Evolutionary conservation across 37 sponge, comb jelly and placozoan genomes (phyloP).

Genomic region (Halisarca cf. caerulea): DNA sequence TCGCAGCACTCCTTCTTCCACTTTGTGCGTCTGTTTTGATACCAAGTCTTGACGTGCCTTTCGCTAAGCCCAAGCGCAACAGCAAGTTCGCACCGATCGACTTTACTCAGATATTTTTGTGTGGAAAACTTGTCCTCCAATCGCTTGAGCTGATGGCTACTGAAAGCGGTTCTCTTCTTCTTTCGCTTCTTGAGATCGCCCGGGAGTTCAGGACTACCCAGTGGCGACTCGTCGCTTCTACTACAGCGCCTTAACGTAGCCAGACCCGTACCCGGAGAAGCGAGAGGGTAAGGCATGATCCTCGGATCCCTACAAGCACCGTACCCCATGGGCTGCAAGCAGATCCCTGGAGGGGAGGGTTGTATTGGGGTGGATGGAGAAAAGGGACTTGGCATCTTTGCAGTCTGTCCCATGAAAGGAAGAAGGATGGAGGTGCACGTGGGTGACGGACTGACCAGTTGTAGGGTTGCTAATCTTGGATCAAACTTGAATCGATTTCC

Average conservation of each 20-base stretch:
- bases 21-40: slow-evolving; percentile 78
- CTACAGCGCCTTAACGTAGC: neutral
- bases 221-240: neutral
- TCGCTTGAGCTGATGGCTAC: slow-evolving; percentile 52
- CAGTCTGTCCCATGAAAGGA: neutral
- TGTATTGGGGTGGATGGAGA: slow-evolving; percentile 9
- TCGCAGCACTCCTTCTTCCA: slow-evolving; percentile 71
- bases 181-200: slow-evolving; percentile 8
- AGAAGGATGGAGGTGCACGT: neutral
- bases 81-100: slow-evolving; percentile 54
- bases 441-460: neutral
- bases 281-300: neutral
- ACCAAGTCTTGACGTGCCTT: slow-evolving; percentile 83
- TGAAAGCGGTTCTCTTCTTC: slow-evolving; percentile 70
- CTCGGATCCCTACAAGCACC: neutral
- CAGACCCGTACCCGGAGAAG: neutral
- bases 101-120: slow-evolving; percentile 71
- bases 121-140: slow-evolving; percentile 53
- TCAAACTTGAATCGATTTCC: slow-evolving; percentile 16
- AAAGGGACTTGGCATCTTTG: neutral
- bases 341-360: neutral
- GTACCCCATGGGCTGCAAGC: neutral
- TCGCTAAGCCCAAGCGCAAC: slow-evolving; percentile 54
- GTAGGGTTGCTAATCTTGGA: neutral
- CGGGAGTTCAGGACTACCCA: neutral